Conservation (phyloP, 2,888 invertebrate genomes). For the Caenorhabditis parvicauda region DNA sequence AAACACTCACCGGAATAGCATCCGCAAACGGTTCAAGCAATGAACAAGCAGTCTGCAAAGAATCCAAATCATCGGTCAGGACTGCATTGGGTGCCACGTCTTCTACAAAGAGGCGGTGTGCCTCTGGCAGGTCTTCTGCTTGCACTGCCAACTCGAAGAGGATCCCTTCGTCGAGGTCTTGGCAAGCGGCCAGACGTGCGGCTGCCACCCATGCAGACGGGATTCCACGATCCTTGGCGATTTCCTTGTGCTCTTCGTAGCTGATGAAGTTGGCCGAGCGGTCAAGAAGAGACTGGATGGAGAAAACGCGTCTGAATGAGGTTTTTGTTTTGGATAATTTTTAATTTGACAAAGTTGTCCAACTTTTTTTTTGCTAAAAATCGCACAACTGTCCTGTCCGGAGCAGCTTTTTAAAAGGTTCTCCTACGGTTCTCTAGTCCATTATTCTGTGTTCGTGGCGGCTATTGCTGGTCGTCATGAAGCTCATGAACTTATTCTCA, state of each 20-base stretch:
- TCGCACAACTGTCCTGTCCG: too few species aligned
- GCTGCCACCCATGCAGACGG: constrained; percentile 35
- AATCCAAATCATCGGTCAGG: constrained; percentile 18
- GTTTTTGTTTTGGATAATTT: neutral
- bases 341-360: neutral
- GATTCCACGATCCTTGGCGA: constrained; percentile 17
- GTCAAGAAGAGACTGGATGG: constrained; percentile 16
- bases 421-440: too few species aligned
- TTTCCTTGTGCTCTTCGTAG: constrained; percentile 9
- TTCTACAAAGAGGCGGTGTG: constrained; percentile 27
- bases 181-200: constrained; percentile 9
- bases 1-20: constrained; percentile 25
- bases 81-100: constrained; percentile 43
- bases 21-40: constrained; percentile 27
- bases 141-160: constrained; percentile 28
- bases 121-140: constrained; percentile 16
- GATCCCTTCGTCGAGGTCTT: constrained; percentile 9
- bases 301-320: constrained; percentile 13
- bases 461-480: too few species aligned
- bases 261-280: constrained; percentile 16
- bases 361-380: too few species aligned
- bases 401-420: too few species aligned
- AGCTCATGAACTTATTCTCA: too few species aligned
- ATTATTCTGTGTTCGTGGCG: too few species aligned
- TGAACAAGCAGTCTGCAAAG: constrained; percentile 18